These are phyloP conservation scores for Alca torda DNA, from an alignment of 2,797 vertebrate genomes.

Conservation along the genomic window DNA sequence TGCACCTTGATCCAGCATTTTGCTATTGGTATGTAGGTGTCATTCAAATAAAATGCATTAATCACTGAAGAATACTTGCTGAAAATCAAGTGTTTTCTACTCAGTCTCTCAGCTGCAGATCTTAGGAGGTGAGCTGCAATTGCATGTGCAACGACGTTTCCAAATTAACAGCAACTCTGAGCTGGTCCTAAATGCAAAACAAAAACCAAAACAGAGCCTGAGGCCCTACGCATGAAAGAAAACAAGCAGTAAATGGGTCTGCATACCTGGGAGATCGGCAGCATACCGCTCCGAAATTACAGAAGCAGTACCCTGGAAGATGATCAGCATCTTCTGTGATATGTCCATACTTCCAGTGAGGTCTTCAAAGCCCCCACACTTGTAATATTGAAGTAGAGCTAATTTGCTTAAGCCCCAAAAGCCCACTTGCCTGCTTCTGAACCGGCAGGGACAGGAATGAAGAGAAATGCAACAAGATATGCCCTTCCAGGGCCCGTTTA, in stretches of 20 bases:
- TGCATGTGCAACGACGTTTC: neutral
- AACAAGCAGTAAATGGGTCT: neutral
- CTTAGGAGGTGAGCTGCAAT: neutral
- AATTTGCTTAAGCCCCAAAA: neutral
- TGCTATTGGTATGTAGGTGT: fast-evolving
- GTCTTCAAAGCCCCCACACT: neutral
- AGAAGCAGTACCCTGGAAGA: neutral
- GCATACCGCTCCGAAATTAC: neutral
- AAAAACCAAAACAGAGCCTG: neutral
- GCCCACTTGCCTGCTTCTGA: neutral
- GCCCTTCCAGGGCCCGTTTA: neutral
- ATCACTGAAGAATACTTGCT: neutral
- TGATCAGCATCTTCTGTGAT: neutral
- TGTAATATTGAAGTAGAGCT: neutral
- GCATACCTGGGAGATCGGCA: neutral
- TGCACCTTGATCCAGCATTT: neutral
- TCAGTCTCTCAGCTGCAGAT: neutral
- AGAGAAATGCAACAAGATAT: neutral
- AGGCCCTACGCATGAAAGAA: neutral
- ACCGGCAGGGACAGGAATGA: neutral
- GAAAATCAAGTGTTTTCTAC: neutral
- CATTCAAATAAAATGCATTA: neutral
- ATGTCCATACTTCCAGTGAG: neutral
- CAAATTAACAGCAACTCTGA: neutral
- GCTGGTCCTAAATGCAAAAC: neutral